Conservation (phyloP, 2,797 vertebrate genomes). For the Xiphorhynchus erythropygius region DNA sequence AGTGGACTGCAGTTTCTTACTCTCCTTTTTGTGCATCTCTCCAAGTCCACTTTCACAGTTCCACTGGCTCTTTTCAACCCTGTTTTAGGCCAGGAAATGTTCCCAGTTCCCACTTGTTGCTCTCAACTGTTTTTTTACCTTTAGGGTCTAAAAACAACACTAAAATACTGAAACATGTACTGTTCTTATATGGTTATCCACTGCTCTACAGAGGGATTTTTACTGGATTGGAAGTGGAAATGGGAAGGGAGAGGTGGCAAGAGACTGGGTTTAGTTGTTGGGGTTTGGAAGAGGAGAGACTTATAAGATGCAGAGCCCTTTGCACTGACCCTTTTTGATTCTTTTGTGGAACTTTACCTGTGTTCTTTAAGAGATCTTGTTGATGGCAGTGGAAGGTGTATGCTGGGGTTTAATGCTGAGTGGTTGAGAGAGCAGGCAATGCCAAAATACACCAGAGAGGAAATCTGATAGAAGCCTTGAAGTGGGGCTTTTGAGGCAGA, state of each 20-base stretch:
- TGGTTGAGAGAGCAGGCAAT: not conserved
- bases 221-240: not conserved
- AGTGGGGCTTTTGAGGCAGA: not conserved
- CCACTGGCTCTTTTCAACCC: not conserved
- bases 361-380: not conserved
- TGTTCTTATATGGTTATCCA: not conserved
- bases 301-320: not conserved
- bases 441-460: not conserved
- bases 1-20: not conserved
- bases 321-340: not conserved
- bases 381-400: not conserved
- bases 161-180: not conserved
- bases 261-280: not conserved
- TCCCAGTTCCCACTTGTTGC: not conserved
- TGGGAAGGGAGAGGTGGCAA: not conserved
- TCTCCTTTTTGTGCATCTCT: not conserved
- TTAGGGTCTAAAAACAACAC: not conserved
- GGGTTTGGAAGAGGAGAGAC: not conserved
- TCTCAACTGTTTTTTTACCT: not conserved
- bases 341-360: not conserved
- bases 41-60: not conserved
- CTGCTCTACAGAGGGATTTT: not conserved
- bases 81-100: not conserved
- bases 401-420: not conserved
- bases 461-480: not conserved